These are phyloP conservation scores for Eudasyphora cyanicolor DNA, from an alignment of 2,888 invertebrate species.

Conservation along the genomic window DNA sequence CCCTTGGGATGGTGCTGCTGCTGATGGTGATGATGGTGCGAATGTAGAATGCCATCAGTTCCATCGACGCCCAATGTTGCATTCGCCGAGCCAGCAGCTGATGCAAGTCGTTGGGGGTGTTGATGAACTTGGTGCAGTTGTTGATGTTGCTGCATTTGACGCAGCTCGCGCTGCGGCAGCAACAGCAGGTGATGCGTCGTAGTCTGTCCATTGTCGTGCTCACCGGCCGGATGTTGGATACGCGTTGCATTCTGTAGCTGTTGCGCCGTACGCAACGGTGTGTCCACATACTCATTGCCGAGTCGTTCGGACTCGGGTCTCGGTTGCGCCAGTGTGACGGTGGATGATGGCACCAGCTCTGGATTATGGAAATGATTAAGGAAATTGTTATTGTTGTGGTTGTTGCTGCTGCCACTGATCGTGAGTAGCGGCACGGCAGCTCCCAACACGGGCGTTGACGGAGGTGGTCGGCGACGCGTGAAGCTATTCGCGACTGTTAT, in stretches of 20 bases:
- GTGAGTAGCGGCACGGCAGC: constrained; percentile 68
- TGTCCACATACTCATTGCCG: constrained; percentile 96
- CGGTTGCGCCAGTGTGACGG: constrained; percentile 84
- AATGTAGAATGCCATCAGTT: constrained; percentile 80
- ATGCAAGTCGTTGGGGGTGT: constrained; percentile 69
- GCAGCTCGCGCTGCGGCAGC: constrained; percentile 81
- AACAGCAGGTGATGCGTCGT: constrained; percentile 81
- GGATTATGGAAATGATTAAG: constrained; percentile 79
- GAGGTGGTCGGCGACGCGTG: constrained; percentile 77
- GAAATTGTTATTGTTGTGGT: constrained; percentile 71
- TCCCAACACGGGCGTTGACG: constrained; percentile 65
- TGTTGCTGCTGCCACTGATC: constrained; percentile 66
- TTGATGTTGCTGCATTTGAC: constrained; percentile 81
- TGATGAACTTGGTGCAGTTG: constrained; percentile 81
- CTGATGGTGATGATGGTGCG: constrained; percentile 71
- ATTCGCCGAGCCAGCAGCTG: constrained; percentile 69
- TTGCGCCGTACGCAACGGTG: constrained; percentile 84
- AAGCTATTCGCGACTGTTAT: constrained; percentile 75
- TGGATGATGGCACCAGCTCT: constrained; percentile 76
- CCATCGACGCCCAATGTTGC: constrained; percentile 72
- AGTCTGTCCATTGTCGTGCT: constrained; percentile 81
- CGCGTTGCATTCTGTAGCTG: constrained; percentile 81
- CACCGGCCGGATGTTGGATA: constrained; percentile 78
- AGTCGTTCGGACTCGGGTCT: constrained; percentile 92
- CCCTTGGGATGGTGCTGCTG: constrained; percentile 66